Evolutionary conservation across 2,797 vertebrate genomes (phyloP), one percentile per base, ranked within the genome.

Genomic region (Euthynnus affinis): DNA sequence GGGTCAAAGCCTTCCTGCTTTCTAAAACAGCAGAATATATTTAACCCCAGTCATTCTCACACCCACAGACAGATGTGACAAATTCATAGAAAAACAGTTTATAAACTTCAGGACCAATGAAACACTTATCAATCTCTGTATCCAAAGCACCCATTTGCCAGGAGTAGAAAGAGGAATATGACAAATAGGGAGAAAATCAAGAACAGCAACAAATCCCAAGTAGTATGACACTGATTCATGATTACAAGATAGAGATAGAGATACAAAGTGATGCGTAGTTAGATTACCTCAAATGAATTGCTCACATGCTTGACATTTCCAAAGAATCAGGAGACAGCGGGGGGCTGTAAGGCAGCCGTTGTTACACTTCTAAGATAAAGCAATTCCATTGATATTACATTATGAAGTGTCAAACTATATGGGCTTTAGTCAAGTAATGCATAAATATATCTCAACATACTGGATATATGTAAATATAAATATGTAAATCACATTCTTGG

Each of bases 1-100:
- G 37, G 60, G 78, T 81, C 62, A 70, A 69, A 71, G 67, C 46
- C 37, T 75, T 88, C 61, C 69, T 73, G 40, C 27, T 65, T 63
- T 84, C 46, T 73, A 1, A 59, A 86, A 69, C n/a, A 66, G 52
- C 34, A 1, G 42, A 59, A 52, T 61, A 52, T 61, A 52, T 81
- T 69, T 86, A 53, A 77, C 81, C 76, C 61, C 55, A 63, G 56
- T 62, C 46, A 6, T 27, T 59, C 58, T 84, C 68, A 56, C 70
- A 77, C 68, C 65, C 68, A 62, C 48, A 56, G n/a, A 78, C 29
- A 73, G 70, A 71, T 76, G 57, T 60, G 27, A 70, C 64, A 58
- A 37, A 17, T 61, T 78, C 9, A 23, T 46, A 44, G 49, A 72
- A 71, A 77, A 74, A 70, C 6, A 3, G 23, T 29, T 49, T 23